These are phyloP conservation scores for Nebria brevicollis DNA, from an alignment of 2,888 invertebrate species.

Conservation along the genomic window DNA sequence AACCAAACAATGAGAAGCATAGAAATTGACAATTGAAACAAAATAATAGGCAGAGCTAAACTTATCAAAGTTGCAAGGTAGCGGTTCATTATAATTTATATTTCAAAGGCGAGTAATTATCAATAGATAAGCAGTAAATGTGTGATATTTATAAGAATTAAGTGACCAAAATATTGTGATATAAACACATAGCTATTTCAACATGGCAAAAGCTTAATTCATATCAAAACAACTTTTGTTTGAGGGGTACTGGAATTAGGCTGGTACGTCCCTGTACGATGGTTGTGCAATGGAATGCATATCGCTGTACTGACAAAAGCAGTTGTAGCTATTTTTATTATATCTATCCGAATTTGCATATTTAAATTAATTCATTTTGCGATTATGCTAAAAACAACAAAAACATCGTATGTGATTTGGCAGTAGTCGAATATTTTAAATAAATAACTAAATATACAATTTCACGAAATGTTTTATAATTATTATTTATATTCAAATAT, in stretches of 20 bases:
- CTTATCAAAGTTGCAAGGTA: no score
- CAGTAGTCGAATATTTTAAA: not conserved
- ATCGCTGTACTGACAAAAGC: not conserved
- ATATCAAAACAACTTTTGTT: not conserved
- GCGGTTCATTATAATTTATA: no score
- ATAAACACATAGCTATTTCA: not conserved
- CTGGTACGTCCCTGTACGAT: not conserved
- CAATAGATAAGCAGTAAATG: no score
- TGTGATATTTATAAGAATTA: no score
- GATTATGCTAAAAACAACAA: slow-evolving; percentile 32
- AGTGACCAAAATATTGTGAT: not conserved
- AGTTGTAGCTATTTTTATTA: slow-evolving; percentile 20
- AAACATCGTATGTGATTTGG: not conserved
- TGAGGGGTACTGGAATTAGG: not conserved
- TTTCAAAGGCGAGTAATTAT: no score
- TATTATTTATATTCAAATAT: not conserved
- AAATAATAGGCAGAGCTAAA: no score
- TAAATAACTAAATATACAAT: not conserved
- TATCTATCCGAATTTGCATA: slow-evolving; percentile 35
- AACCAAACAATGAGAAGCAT: no score
- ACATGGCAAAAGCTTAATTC: not conserved
- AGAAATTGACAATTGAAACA: no score
- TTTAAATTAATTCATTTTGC: slow-evolving; percentile 37
- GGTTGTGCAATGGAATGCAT: not conserved
- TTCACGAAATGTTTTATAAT: not conserved